phyloP scores from a whole-genome alignment of 2,797 vertebrate species.

The Mastacembelus armatus region DNA sequence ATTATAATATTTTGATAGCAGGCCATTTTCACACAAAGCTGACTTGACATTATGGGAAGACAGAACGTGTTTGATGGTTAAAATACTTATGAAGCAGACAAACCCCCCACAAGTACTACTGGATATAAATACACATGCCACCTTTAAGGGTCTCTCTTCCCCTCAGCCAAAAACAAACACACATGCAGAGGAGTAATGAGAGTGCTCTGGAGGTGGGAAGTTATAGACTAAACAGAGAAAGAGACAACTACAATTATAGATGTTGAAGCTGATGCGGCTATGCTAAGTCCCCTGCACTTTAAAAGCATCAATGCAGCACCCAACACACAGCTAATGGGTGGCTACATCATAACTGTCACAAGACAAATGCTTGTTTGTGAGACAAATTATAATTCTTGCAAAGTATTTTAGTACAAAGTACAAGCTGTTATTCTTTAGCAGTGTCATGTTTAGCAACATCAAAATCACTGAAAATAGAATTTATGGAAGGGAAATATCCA shows the following conservation, averaged over 20 bases:
- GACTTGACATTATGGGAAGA: constrained; percentile 28
- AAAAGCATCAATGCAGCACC: constrained; percentile 37
- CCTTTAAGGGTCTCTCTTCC: constrained; percentile 45
- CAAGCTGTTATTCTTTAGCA: constrained; percentile 16
- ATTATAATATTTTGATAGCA: constrained; percentile 4
- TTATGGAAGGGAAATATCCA: constrained; percentile 9
- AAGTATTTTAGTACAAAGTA: constrained; percentile 36
- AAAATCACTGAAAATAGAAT: constrained; percentile 12
- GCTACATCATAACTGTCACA: constrained; percentile 36
- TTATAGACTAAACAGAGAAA: constrained; percentile 67
- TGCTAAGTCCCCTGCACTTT: constrained; percentile 34
- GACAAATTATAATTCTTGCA: constrained; percentile 34
- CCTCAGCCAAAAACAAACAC: constrained; percentile 33
- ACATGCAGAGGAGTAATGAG: constrained; percentile 44
- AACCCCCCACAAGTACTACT: constrained; percentile 54
- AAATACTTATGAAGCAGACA: constrained; percentile 41
- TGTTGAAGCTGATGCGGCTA: constrained; percentile 45
- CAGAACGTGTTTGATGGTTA: constrained; percentile 54
- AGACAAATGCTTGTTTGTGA: constrained; percentile 31
- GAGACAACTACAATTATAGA: constrained; percentile 57
- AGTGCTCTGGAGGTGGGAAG: constrained; percentile 60
- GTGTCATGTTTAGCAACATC: neutral
- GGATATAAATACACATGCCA: constrained; percentile 63
- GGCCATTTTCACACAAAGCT: constrained; percentile 30
- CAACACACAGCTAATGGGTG: constrained; percentile 29